Conservation (phyloP, 2,888 invertebrate genomes). For the Himalopsyche tibetana region DNA sequence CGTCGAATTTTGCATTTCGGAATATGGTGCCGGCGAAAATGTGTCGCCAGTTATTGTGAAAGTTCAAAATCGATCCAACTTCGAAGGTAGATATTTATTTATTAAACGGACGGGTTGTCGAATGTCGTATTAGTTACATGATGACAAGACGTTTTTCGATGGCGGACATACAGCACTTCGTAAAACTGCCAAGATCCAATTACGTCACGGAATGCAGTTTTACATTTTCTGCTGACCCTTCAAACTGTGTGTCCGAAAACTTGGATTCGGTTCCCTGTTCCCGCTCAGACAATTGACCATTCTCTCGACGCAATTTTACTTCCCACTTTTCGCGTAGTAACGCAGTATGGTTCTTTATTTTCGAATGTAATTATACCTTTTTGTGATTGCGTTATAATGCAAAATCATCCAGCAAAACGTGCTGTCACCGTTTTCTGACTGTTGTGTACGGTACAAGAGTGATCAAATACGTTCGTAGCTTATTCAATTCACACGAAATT, state of each 20-base stretch:
- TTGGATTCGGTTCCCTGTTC: background rate
- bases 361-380: conserved; percentile 19
- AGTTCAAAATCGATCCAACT: conserved; percentile 58
- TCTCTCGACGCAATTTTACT: background rate
- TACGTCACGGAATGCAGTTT: conserved; percentile 63
- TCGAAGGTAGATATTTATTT: conserved; percentile 55
- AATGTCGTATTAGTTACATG: conserved; percentile 46
- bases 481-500: background rate
- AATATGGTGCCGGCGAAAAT: conserved; percentile 57
- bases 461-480: background rate
- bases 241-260: background rate
- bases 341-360: background rate
- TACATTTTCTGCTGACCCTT: conserved; percentile 46
- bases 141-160: conserved; percentile 63
- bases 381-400: conserved; percentile 5
- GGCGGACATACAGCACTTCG: conserved; percentile 52
- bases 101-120: background rate
- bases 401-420: conserved; percentile 49
- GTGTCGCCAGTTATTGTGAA: conserved; percentile 56
- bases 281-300: background rate
- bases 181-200: conserved; percentile 55
- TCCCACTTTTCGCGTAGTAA: background rate
- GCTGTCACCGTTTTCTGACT: conserved; percentile 50
- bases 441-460: background rate
- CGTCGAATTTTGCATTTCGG: conserved; percentile 48